A percentile compares a stretch with the other conserved stretches of the same genome.
Evolutionary conservation across 2,888 invertebrate species (phyloP).

Genomic region (Leptodirus hochenwartii): DNA sequence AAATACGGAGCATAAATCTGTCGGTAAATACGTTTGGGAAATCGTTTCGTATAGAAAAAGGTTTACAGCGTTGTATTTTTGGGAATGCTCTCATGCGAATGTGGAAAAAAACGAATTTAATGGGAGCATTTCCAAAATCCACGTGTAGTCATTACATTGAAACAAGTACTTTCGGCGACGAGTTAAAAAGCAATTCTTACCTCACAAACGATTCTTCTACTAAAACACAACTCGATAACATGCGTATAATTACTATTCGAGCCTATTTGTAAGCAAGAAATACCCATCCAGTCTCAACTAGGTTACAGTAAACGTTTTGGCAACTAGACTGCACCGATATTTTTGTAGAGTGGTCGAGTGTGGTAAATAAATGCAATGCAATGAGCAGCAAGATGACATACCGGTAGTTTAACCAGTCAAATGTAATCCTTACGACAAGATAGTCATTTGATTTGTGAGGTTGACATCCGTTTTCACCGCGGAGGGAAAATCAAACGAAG

Average conservation of each 20-base stretch:
- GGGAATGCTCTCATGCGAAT: too few species aligned
- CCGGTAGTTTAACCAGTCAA: too few species aligned
- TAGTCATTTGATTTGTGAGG: too few species aligned
- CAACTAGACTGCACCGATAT: too few species aligned
- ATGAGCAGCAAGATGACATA: constrained; percentile 8
- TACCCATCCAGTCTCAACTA: constrained; percentile 9
- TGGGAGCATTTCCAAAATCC: constrained; percentile 4
- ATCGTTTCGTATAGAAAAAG: too few species aligned
- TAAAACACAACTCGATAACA: constrained; percentile 14
- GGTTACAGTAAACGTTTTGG: constrained; percentile 10
- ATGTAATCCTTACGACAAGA: too few species aligned
- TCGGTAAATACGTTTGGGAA: too few species aligned
- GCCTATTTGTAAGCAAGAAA: constrained; percentile 4
- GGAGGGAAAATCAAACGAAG: too few species aligned
- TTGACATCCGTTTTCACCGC: too few species aligned
- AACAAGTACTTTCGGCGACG: neutral
- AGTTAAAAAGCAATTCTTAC: constrained; percentile 9
- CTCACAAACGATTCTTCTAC: constrained; percentile 14
- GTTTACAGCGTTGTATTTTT: neutral
- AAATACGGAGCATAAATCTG: too few species aligned
- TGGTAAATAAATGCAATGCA: too few species aligned
- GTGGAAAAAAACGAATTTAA: neutral
- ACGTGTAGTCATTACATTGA: constrained; percentile 4
- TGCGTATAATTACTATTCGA: constrained; percentile 10
- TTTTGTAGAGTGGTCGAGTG: too few species aligned